A percentile compares a stretch with the other conserved stretches of the same genome.
These are phyloP conservation scores for Bhutanitis thaidina DNA, from an alignment of 2,888 invertebrate genomes.

Conservation along the genomic window DNA sequence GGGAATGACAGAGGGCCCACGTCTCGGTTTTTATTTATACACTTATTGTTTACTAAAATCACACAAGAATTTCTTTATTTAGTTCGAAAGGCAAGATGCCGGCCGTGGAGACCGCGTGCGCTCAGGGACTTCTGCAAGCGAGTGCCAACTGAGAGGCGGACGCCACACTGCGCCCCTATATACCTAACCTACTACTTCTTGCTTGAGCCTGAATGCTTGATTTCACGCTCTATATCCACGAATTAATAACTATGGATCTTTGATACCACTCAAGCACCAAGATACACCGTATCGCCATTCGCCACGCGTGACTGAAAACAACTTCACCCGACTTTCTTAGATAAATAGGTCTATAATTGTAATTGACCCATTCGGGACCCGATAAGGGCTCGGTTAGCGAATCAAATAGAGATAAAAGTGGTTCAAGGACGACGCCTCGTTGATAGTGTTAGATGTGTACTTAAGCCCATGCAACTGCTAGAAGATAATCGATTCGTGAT, in stretches of 20 bases:
- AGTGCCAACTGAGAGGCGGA: conserved; percentile 51
- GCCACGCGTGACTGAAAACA: conserved; percentile 32
- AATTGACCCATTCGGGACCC: conserved; percentile 49
- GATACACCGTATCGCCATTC: conserved; percentile 19
- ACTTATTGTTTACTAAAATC: conserved; percentile 76
- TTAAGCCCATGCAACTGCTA: conserved; percentile 1
- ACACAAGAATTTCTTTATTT: conserved; percentile 59
- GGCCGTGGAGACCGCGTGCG: conserved; percentile 33
- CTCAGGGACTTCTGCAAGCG: conserved; percentile 40
- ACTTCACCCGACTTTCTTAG: conserved; percentile 46
- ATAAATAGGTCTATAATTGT: conserved; percentile 29
- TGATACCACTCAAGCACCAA: conserved; percentile 41
- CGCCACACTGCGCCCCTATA: conserved; percentile 64
- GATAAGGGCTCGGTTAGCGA: conserved; percentile 45
- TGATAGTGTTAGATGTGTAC: conserved; percentile 14
- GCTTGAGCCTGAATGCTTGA: conserved; percentile 64
- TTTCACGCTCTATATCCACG: conserved; percentile 75
- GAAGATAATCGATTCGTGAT: conserved; percentile 11
- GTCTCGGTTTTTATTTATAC: conserved; percentile 62
- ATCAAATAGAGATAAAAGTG: conserved; percentile 35
- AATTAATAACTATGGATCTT: conserved; percentile 65
- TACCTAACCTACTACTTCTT: conserved; percentile 59
- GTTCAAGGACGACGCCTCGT: conserved; percentile 45
- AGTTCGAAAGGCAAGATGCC: conserved; percentile 25
- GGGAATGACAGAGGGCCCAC: conserved; percentile 54